Conservation (phyloP, 2,888 invertebrate genomes). For the Neoaliturus tenellus region DNA sequence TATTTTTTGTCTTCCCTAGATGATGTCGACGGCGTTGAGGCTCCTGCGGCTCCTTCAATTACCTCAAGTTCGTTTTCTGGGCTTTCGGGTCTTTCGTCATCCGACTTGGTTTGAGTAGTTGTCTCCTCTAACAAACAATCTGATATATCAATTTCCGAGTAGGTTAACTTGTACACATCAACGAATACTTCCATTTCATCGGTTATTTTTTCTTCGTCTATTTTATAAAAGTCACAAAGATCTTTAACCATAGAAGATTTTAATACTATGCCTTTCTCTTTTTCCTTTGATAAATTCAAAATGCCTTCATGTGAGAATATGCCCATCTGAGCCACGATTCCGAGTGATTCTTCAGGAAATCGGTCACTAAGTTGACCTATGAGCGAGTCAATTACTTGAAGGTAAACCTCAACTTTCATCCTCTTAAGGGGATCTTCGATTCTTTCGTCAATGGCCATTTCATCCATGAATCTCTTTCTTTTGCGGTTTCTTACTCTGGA, state of each 20-base stretch:
- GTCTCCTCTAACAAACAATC: not conserved
- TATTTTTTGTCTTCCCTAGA: not conserved
- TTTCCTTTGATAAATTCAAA: slow-evolving; percentile 6
- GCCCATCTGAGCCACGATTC: not conserved
- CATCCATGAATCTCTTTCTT: slow-evolving; percentile 48
- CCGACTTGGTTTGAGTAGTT: too few species aligned
- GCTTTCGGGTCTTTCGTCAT: too few species aligned
- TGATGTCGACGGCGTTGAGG: not conserved
- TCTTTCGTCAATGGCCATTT: slow-evolving; percentile 46
- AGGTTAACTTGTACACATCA: not conserved
- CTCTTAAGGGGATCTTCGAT: slow-evolving; percentile 20
- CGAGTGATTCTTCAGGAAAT: slow-evolving; percentile 34
- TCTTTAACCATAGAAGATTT: slow-evolving; percentile 7
- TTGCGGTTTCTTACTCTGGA: slow-evolving; percentile 6
- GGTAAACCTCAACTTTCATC: slow-evolving; percentile 32
- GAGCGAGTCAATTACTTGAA: slow-evolving; percentile 33
- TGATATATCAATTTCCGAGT: slow-evolving; percentile 7
- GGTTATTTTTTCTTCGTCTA: not conserved
- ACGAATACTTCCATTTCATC: slow-evolving; percentile 15
- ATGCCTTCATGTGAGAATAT: slow-evolving; percentile 18
- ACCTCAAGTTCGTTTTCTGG: too few species aligned
- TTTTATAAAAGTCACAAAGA: not conserved
- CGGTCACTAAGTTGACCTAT: slow-evolving; percentile 8
- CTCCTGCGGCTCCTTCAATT: too few species aligned
- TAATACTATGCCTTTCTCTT: not conserved